phyloP scores from a whole-genome alignment of 1,140 invertebrate species.

The Sycophaga agraensis region DNA sequence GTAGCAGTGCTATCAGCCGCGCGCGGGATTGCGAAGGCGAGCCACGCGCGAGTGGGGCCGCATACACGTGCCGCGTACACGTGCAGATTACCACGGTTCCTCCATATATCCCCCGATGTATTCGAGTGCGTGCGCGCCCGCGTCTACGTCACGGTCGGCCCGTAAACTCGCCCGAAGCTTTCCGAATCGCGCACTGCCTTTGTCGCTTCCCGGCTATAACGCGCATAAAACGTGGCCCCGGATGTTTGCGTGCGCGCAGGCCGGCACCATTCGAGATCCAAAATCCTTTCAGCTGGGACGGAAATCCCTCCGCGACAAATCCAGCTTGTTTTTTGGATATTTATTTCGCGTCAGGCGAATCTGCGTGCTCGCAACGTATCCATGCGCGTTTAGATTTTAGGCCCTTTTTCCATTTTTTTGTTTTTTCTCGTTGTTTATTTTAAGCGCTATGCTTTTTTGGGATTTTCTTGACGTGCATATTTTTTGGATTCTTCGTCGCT shows the following conservation, averaged over 20 bases:
- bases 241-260: too few species aligned
- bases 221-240: too few species aligned
- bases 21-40: neutral
- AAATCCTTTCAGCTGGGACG: neutral
- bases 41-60: neutral
- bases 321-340: constrained; percentile 19
- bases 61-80: neutral
- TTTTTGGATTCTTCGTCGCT: too few species aligned
- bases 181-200: neutral
- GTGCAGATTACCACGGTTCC: constrained; percentile 20
- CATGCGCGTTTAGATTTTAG: too few species aligned
- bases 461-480: too few species aligned
- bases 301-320: constrained; percentile 8
- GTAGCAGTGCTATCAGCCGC: neutral
- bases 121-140: neutral
- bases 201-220: neutral
- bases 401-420: too few species aligned
- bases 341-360: constrained; percentile 14
- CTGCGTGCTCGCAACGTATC: too few species aligned
- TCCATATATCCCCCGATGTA: constrained; percentile 18
- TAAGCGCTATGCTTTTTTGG: too few species aligned
- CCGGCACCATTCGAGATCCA: too few species aligned
- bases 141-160: constrained; percentile 10
- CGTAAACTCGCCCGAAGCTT: constrained; percentile 3
- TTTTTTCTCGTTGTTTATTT: too few species aligned